These are phyloP conservation scores for Aricia artaxerxes DNA, from an alignment of 2,888 invertebrate genomes.

Conservation along the genomic window DNA sequence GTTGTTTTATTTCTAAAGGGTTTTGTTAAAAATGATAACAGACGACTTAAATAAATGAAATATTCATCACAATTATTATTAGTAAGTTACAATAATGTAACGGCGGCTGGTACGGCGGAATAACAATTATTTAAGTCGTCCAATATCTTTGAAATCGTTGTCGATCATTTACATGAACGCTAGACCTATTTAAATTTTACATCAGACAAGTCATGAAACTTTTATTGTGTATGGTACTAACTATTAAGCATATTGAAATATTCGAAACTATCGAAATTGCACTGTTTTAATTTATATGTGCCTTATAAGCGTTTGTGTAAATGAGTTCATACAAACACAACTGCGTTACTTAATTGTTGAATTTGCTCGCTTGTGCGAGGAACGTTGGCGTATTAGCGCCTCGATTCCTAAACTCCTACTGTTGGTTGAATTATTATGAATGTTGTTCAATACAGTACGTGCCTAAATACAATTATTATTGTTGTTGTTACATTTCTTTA, in stretches of 20 bases:
- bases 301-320: slow-evolving; percentile 15
- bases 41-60: neutral
- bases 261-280: neutral
- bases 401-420: slow-evolving; percentile 39
- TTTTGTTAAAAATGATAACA: neutral
- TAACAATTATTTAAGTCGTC: neutral
- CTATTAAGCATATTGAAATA: neutral
- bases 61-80: neutral
- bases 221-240: neutral
- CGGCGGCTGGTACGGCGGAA: neutral
- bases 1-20: slow-evolving; percentile 1
- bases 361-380: slow-evolving; percentile 32
- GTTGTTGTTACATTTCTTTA: slow-evolving; percentile 79
- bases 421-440: slow-evolving; percentile 44
- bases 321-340: neutral
- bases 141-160: neutral
- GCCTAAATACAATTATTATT: slow-evolving; percentile 68
- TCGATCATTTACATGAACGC: slow-evolving; percentile 3
- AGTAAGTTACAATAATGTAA: neutral
- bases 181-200: neutral
- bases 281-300: neutral
- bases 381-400: slow-evolving; percentile 35
- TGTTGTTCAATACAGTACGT: slow-evolving; percentile 69
- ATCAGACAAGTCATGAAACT: neutral
- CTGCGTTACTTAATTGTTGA: slow-evolving; percentile 39